Evolutionary conservation across 2,113 vertebrate species (phyloP), one percentile per base, ranked within the genome.

Genomic region (Dicerorhinus sumatrensis): DNA sequence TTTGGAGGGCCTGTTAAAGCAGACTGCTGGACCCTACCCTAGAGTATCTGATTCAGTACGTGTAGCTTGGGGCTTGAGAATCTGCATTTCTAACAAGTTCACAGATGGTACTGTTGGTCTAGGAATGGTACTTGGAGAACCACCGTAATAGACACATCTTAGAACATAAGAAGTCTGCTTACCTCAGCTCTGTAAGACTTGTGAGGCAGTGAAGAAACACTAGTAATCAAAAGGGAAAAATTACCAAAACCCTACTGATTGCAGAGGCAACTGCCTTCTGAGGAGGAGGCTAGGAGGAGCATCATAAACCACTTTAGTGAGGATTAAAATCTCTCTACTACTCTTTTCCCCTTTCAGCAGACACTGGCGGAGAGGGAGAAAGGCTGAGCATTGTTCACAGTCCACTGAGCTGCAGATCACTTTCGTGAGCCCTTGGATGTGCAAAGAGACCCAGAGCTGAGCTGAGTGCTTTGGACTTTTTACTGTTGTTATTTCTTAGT

Each of bases 251-350:
- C 27, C 46, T 56, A 36, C 1, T 11, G 46, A 82, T 65, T 87
- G 42, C 67, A 51, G 8, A 79, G 12, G 5, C 27, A 81, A 76
- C 69, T 86, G 46, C 54, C 69, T 77, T 89, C 42, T 31, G 5
- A 9, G 48, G 11, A 65, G 39, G 23, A 6, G 16, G 1, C 6
- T n/a, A 1, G 2, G 2, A 51, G 13, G 29, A 36, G 1, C 69
- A 2, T 76, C 8, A n/a, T 48, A 76, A 93, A 81, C 36, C 13
- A 14, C 12, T 16, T 39, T 6, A 27, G 3, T 39, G 27, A 92
- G 25, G 23, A 81, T 23, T 56, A 31, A 89, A 70, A 51, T 89
- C 31, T 65, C 33, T 73, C 67, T 11, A 31, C 14, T 51, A 13
- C 27, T 48, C 29, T 10, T 67, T 85, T 89, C 60, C 31, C 23